A percentile compares a stretch with the other conserved stretches of the same genome.
These are phyloP conservation scores for Theocolax elegans DNA, from an alignment of 1,140 invertebrate genomes.

Conservation along the genomic window DNA sequence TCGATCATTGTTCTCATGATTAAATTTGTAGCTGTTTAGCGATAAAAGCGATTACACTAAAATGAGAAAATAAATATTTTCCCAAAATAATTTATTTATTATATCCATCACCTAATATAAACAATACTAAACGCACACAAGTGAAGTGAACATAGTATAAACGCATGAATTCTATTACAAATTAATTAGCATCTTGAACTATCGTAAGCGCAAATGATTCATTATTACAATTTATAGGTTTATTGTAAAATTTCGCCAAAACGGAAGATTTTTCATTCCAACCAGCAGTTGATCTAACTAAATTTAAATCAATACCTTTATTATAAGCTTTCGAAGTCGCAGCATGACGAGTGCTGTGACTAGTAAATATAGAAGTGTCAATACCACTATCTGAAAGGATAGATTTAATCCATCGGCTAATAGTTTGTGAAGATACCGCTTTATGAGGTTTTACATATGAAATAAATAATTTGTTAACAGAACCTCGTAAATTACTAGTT, in stretches of 20 bases:
- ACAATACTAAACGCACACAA: no score
- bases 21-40: no score
- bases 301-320: slow-evolving; percentile 41
- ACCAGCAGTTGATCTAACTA: slow-evolving; percentile 46
- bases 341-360: slow-evolving; percentile 21
- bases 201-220: no score
- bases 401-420: slow-evolving; percentile 47
- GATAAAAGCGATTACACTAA: no score
- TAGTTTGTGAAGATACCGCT: slow-evolving; percentile 42
- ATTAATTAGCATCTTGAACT: no score
- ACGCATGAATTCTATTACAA: no score
- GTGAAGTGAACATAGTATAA: no score
- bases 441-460: slow-evolving; percentile 35
- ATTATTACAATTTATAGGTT: no score
- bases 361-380: slow-evolving; percentile 14
- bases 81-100: no score
- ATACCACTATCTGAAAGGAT: slow-evolving; percentile 22
- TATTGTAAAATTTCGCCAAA: slow-evolving; percentile 21
- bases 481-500: slow-evolving; percentile 1
- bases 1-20: no score
- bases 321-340: slow-evolving; percentile 45
- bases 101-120: no score
- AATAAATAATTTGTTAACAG: slow-evolving; percentile 30
- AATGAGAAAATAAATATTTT: no score
- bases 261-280: slow-evolving; percentile 38